Conservation (phyloP, 1,140 invertebrate species). For the Cephus cinctus region DNA sequence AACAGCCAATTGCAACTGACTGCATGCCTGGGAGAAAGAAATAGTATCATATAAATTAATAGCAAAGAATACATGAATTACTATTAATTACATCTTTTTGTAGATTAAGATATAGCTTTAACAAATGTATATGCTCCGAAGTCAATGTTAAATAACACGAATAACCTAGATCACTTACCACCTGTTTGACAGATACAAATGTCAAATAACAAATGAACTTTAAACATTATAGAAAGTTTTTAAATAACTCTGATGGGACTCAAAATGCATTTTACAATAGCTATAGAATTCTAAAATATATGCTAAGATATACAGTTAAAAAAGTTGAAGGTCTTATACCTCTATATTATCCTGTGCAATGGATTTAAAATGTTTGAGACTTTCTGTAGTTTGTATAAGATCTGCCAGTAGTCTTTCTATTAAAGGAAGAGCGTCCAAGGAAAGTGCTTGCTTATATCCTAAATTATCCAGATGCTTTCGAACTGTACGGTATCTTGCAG, state of each 20-base stretch:
- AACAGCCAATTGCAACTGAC: conserved; percentile 59
- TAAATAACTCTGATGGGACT: conserved; percentile 1
- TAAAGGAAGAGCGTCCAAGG: conserved; percentile 69
- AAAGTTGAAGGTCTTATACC: conserved; percentile 45
- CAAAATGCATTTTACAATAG: not conserved
- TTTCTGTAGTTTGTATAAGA: conserved; percentile 75
- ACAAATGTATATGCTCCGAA: too few relatives aligned
- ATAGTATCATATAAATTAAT: conserved; percentile 1
- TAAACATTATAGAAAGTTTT: conserved; percentile 6
- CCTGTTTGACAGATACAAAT: not conserved
- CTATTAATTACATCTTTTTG: conserved; percentile 6
- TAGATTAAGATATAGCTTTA: too few relatives aligned
- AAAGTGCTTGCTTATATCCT: conserved; percentile 73
- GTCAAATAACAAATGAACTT: conserved; percentile 8
- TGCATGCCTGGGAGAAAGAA: conserved; percentile 54
- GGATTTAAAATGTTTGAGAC: conserved; percentile 75
- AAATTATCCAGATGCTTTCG: conserved; percentile 66
- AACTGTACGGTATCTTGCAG: conserved; percentile 54
- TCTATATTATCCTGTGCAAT: conserved; percentile 65
- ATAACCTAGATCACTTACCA: conserved; percentile 4
- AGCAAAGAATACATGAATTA: not conserved
- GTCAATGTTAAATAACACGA: conserved; percentile 6
- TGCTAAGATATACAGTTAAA: not conserved
- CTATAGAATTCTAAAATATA: conserved; percentile 8
- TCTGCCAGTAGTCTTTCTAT: conserved; percentile 75